phyloP scores from a whole-genome alignment of 2,888 invertebrate species.

The Podotricha telesiphe region DNA sequence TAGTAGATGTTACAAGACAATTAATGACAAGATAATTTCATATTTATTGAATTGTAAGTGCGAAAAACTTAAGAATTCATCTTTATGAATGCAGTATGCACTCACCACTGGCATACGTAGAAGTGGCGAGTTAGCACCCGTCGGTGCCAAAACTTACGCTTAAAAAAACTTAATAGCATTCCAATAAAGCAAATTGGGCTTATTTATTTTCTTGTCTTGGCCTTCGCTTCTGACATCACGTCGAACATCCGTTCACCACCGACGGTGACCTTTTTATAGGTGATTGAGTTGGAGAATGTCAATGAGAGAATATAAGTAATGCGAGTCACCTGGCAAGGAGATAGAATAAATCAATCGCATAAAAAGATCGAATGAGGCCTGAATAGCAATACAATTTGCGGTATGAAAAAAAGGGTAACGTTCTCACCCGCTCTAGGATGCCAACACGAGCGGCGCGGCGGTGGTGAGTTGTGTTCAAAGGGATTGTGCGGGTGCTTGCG shows the following conservation, averaged over 20 bases:
- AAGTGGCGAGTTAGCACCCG: slow-evolving; percentile 61
- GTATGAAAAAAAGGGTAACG: slow-evolving; percentile 42
- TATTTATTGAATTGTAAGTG: slow-evolving; percentile 43
- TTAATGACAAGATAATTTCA: slow-evolving; percentile 41
- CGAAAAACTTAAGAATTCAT: slow-evolving; percentile 49
- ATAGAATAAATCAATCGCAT: slow-evolving; percentile 48
- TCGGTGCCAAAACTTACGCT: slow-evolving; percentile 57
- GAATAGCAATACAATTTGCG: slow-evolving; percentile 47
- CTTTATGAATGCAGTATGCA: slow-evolving; percentile 40
- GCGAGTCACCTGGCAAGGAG: slow-evolving; percentile 32
- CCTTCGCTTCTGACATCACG: slow-evolving; percentile 48
- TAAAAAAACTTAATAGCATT: slow-evolving; percentile 61
- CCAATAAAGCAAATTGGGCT: slow-evolving; percentile 57
- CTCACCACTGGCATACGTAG: slow-evolving; percentile 50
- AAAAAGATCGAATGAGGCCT: slow-evolving; percentile 45
- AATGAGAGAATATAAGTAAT: slow-evolving; percentile 44
- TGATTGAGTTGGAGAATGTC: slow-evolving; percentile 39
- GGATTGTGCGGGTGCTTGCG: slow-evolving; percentile 63
- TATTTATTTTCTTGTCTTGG: slow-evolving; percentile 51
- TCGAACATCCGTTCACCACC: slow-evolving; percentile 42
- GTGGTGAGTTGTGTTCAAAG: slow-evolving; percentile 66
- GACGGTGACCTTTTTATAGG: slow-evolving; percentile 41
- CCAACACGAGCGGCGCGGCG: slow-evolving; percentile 65
- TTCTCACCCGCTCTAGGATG: slow-evolving; percentile 63
- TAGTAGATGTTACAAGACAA: slow-evolving; percentile 42